phyloP scores from a whole-genome alignment of 2,888 invertebrate genomes.

The Cactoblastis cactorum region DNA sequence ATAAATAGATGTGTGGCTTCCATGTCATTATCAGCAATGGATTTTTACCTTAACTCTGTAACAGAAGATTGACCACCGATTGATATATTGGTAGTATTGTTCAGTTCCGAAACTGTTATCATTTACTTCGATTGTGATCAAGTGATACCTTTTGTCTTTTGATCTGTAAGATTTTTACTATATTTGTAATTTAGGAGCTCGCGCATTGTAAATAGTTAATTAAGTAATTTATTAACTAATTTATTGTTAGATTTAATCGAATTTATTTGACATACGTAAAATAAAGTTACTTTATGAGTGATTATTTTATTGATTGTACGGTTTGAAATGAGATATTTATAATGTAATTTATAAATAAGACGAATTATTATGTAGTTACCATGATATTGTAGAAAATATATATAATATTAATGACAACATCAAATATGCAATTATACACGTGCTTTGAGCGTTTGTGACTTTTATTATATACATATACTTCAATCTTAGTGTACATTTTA shows the following conservation, averaged over 20 bases:
- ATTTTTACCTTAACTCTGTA: slow-evolving; percentile 15
- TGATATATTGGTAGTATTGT: slow-evolving; percentile 13
- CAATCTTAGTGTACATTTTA: no score
- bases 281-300: slow-evolving; percentile 2
- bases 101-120: slow-evolving; percentile 6
- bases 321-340: slow-evolving; percentile 2
- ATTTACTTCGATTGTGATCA: slow-evolving; percentile 11
- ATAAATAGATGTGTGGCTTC: not conserved
- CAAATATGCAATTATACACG: slow-evolving; percentile 22
- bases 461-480: no score
- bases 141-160: slow-evolving; percentile 11
- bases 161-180: not conserved
- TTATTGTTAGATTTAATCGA: slow-evolving; percentile 40
- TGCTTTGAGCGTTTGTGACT: slow-evolving; percentile 28
- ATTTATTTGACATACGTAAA: slow-evolving; percentile 8
- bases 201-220: slow-evolving; percentile 54
- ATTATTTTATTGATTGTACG: not conserved
- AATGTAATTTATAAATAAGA: slow-evolving; percentile 1
- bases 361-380: slow-evolving; percentile 40
- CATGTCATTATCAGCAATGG: not conserved
- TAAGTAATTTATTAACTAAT: slow-evolving; percentile 48
- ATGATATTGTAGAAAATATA: slow-evolving; percentile 23
- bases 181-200: slow-evolving; percentile 31
- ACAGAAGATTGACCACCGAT: slow-evolving; percentile 25
- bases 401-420: slow-evolving; percentile 18